A percentile compares a stretch with the other conserved stretches of the same genome.
Evolutionary conservation across 64 coral and sea anemone species (phyloP).

Genomic region (Stylophora pistillata): DNA sequence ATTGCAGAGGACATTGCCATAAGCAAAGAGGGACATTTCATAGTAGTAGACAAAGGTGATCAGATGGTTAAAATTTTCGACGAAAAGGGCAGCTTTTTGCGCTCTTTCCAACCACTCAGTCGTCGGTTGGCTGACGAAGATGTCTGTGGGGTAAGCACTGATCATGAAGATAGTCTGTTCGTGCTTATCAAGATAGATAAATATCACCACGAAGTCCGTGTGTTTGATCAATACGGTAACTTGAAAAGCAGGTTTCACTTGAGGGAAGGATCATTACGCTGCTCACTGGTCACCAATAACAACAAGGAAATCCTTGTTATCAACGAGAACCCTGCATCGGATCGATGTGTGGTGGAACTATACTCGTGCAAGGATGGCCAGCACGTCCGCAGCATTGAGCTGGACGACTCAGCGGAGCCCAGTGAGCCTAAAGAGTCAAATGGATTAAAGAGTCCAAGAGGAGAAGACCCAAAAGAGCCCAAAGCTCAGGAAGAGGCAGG

Average conservation of each 20-base stretch:
- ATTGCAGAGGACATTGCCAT: conserved; percentile 38
- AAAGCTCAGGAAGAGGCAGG: background rate
- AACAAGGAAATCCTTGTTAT: conserved; percentile 28
- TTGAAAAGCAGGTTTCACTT: conserved; percentile 6
- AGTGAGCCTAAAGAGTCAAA: background rate
- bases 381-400: conserved; percentile 1
- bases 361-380: conserved; percentile 15
- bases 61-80: conserved; percentile 53
- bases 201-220: conserved; percentile 36
- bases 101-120: conserved; percentile 44
- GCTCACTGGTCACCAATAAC: conserved; percentile 14
- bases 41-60: conserved; percentile 55
- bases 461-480: background rate
- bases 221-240: conserved; percentile 33
- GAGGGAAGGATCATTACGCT: conserved; percentile 45
- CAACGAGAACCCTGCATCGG: background rate
- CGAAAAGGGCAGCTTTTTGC: conserved; percentile 17
- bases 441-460: background rate
- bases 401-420: background rate
- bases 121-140: conserved; percentile 46
- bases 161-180: conserved; percentile 46
- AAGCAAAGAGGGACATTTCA: conserved; percentile 52
- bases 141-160: conserved; percentile 37
- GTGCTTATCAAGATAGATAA: conserved; percentile 55
- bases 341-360: background rate